Conservation (phyloP, 2,888 invertebrate genomes). For the Abscondita cerata region DNA sequence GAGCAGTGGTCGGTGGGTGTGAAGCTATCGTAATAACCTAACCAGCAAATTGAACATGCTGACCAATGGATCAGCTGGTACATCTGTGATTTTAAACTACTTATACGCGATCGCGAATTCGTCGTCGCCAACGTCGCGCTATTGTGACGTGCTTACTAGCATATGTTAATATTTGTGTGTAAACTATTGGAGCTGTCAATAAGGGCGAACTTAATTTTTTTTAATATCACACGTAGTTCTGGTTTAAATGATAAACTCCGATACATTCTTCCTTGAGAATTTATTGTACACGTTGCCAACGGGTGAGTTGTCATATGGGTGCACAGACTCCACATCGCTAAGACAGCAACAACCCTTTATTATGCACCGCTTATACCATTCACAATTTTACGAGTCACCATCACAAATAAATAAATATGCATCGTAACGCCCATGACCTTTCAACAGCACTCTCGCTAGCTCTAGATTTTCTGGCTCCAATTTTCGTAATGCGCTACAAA, state of each 20-base stretch:
- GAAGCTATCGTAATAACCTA: constrained; percentile 20
- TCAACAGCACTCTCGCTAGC: constrained; percentile 6
- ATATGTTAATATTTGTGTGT: constrained; percentile 39
- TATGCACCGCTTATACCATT: constrained; percentile 26
- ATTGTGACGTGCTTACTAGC: constrained; percentile 38
- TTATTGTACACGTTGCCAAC: constrained; percentile 54
- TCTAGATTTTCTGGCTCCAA: not conserved
- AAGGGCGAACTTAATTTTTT: constrained; percentile 23
- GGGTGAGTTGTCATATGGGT: constrained; percentile 50
- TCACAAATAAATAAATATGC: not conserved
- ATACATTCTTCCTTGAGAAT: constrained; percentile 54
- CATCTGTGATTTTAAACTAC: constrained; percentile 29
- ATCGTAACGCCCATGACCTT: constrained; percentile 10
- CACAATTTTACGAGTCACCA: constrained; percentile 15
- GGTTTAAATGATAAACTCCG: constrained; percentile 54
- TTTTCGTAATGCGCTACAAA: no score
- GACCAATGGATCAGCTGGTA: constrained; percentile 36
- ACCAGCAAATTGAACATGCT: constrained; percentile 29
- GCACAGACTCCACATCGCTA: constrained; percentile 34
- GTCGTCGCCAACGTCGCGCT: constrained; percentile 39
- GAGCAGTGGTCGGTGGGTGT: constrained; percentile 34
- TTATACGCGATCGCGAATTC: constrained; percentile 37
- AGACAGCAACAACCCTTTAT: constrained; percentile 14
- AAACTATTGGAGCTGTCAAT: constrained; percentile 24
- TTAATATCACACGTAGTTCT: constrained; percentile 30